A percentile compares a stretch with the other conserved stretches of the same genome.
Conservation (phyloP, 2,797 vertebrate species). For the Hipposideros larvatus region DNA sequence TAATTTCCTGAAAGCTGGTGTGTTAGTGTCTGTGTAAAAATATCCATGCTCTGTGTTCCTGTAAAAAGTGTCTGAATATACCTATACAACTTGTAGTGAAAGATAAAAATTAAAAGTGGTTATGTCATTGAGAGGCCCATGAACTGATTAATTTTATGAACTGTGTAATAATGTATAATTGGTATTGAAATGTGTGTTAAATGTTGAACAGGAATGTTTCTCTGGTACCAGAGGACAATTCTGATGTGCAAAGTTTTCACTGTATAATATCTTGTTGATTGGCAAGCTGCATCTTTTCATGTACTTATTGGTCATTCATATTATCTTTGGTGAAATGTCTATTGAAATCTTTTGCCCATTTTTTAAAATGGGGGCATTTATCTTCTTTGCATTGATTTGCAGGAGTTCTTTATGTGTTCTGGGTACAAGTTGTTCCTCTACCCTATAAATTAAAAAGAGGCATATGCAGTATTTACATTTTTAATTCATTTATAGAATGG, state of each 20-base stretch:
- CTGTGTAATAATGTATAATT: background rate
- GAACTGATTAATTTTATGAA: background rate
- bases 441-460: conserved; percentile 93
- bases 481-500: conserved; percentile 95
- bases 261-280: background rate
- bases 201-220: background rate
- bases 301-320: background rate
- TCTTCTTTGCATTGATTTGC: conserved; percentile 6
- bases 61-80: background rate
- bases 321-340: background rate
- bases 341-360: background rate
- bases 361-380: background rate
- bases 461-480: conserved; percentile 97
- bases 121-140: background rate
- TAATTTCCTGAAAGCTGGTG: background rate
- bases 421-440: conserved; percentile 85
- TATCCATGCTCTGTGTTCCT: background rate
- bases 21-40: background rate
- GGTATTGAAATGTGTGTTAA: background rate
- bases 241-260: background rate
- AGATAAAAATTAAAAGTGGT: background rate
- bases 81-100: background rate
- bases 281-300: background rate
- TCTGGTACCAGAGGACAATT: background rate
- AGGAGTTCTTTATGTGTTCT: conserved; percentile 13